These are phyloP conservation scores for Asbolus verrucosus DNA, from an alignment of 1,140 invertebrate species.

Conservation along the genomic window DNA sequence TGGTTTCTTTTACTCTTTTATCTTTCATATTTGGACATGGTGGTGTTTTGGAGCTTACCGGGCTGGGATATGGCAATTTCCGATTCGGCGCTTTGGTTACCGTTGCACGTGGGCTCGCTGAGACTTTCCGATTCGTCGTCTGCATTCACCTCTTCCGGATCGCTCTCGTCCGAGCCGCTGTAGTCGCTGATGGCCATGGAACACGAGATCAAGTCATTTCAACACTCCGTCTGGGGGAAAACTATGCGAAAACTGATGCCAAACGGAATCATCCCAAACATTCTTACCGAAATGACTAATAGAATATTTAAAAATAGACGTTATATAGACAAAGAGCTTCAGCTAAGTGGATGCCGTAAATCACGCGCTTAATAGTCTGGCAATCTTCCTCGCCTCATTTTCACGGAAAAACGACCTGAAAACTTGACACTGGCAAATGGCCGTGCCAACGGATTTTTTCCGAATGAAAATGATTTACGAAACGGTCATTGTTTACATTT, in stretches of 20 bases:
- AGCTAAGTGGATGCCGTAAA: constrained; percentile 17
- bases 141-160: constrained; percentile 8
- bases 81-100: neutral
- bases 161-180: constrained; percentile 43
- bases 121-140: constrained; percentile 38
- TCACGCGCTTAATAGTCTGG: constrained; percentile 13
- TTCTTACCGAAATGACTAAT: constrained; percentile 18
- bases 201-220: constrained; percentile 14
- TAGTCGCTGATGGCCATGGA: constrained; percentile 29
- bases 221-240: constrained; percentile 1
- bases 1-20: too few relatives aligned
- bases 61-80: constrained; percentile 3
- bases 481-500: too few relatives aligned
- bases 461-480: neutral
- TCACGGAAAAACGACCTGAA: neutral
- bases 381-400: neutral
- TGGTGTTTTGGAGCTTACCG: neutral
- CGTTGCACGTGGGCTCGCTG: constrained; percentile 12
- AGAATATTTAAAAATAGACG: constrained; percentile 22
- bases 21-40: too few relatives aligned
- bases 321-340: constrained; percentile 26
- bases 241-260: neutral
- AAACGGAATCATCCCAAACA: constrained; percentile 15
- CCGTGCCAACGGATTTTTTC: constrained; percentile 1
- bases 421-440: neutral